phyloP scores from a whole-genome alignment of 2,797 vertebrate species.

The Cyclura pinguis region DNA sequence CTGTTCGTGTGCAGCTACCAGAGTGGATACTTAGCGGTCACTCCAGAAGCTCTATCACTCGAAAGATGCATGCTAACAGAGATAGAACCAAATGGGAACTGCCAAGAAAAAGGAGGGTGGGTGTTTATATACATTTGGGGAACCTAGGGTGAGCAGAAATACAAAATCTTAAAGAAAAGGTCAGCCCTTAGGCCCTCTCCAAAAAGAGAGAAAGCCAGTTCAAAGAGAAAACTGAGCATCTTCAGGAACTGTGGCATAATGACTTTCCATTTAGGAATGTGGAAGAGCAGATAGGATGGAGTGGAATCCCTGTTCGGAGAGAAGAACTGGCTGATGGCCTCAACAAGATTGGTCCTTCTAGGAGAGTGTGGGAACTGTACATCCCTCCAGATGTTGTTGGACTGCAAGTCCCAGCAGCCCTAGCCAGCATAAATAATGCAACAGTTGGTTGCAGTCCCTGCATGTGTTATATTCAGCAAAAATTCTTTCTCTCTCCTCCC shows the following conservation, averaged over 20 bases:
- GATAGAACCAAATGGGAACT: not conserved
- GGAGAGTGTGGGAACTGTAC: not conserved
- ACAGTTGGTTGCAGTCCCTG: too few relatives aligned
- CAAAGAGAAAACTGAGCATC: not conserved
- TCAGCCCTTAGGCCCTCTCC: not conserved
- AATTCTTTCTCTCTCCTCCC: conserved; percentile 17
- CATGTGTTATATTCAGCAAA: not conserved
- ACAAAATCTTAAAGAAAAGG: not conserved
- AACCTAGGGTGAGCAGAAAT: not conserved
- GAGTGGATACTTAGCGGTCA: not conserved
- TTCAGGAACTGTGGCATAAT: not conserved
- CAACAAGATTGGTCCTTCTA: too few relatives aligned
- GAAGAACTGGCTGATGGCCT: not conserved
- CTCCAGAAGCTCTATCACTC: too few relatives aligned
- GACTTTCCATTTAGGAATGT: not conserved
- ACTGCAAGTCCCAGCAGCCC: too few relatives aligned
- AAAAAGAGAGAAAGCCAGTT: not conserved
- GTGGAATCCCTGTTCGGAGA: not conserved
- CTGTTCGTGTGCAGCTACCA: not conserved
- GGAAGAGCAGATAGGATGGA: not conserved
- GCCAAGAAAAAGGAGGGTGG: not conserved
- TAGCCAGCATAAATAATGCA: not conserved
- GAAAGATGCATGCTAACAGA: not conserved
- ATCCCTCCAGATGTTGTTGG: too few relatives aligned
- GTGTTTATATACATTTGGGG: not conserved